Base-by-base conservation (phyloP, 1,140 invertebrate genomes). In the Bombus pascuorum region DNA sequence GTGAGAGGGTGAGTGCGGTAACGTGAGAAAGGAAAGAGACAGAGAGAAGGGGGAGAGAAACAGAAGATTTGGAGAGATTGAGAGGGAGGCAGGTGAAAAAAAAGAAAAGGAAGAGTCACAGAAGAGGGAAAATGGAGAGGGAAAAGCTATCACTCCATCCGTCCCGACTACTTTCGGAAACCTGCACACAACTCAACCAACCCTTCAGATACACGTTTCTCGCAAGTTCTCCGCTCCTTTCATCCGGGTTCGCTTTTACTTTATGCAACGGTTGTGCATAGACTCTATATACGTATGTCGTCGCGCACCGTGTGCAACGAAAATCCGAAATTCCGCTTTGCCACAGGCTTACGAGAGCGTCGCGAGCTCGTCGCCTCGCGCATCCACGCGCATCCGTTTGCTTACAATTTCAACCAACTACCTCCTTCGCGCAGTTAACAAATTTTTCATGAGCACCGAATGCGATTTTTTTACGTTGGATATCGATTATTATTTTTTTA, bases 201-300 rank as follows among this genome's bases (percentile, higher is more conserved):
- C 88, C 88, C 87, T 89, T 89, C 88, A 89, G 87, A 86, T 75
- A 76, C 88, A 82, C 87, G 88, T 86, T 86, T 83, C 87, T 74
- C 83, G 74, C 70, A 86, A 32, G 70, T 86, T 88, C 88, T 70
- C 83, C 53, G 74, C 78, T 89, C 87, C 79, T 89, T 89, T 89
- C 79, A 89, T 86, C 87, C 65, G 66, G 68, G 74, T 73, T 76
- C 77, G 87, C 88, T 89, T 88, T 89, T 89, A 89, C 87, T 86
- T 89, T 89, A 89, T 86, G 87, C 88, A 59, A 70, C 78, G 70
- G 83, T 79, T 88, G 74, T 83, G 75, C 79, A 59, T 39, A 79
- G 75, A 86, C 79, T 89, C 80, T 79, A 71, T 78, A 68, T 59
- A 53, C 74, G 44, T 81, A 70, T 62, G 70, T 72, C 83, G 87